A percentile compares a stretch with the other conserved stretches of the same genome.
phyloP scores from a whole-genome alignment of 64 coral and sea anemone genomes.

The Porites lutea region DNA sequence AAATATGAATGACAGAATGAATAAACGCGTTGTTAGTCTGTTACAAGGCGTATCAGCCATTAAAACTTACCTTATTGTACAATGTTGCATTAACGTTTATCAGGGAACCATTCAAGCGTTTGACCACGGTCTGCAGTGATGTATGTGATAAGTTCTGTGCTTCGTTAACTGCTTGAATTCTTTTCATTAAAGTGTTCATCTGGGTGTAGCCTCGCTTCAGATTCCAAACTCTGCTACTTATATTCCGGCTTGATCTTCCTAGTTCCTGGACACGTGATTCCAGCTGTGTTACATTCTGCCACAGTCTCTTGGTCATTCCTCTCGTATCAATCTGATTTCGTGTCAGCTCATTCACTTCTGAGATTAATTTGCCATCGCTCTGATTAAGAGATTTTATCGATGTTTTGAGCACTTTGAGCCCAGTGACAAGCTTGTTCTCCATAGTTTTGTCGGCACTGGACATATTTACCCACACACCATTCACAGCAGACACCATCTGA shows the following conservation, averaged over 20 bases:
- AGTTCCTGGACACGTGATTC: neutral
- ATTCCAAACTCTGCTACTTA: neutral
- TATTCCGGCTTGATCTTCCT: neutral
- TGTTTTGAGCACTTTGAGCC: neutral
- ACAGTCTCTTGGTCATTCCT: neutral
- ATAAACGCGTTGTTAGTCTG: too few species aligned
- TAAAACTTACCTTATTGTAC: neutral
- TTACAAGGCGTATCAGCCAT: too few species aligned
- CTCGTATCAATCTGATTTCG: neutral
- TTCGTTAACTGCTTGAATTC: neutral
- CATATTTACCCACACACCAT: conserved; percentile 52
- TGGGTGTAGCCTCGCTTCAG: conserved; percentile 5
- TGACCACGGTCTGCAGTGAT: neutral
- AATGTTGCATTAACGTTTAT: neutral
- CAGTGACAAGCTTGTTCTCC: conserved; percentile 2
- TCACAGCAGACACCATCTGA: neutral
- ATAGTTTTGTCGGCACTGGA: neutral
- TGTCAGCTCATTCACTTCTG: neutral
- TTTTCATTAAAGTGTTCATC: conserved; percentile 8
- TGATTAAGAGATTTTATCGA: neutral
- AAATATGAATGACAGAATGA: too few species aligned
- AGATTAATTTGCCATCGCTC: neutral
- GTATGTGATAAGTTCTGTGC: conserved; percentile 5
- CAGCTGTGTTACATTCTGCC: neutral
- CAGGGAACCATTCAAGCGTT: neutral